These are phyloP conservation scores for mouse (Mus musculus) DNA, from an alignment of 2,113 vertebrate species.

Conservation along the genomic window GRCm39 chr8:84009001-84009500, in stretches of 20 bases:
- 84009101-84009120: neutral
- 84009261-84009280: neutral
- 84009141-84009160: neutral
- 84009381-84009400: neutral
- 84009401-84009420: too few species aligned
- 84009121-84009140: too few species aligned
- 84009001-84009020: too few species aligned
- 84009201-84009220: neutral
- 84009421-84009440: neutral
- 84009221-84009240: neutral
- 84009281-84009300: too few species aligned
- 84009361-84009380: too few species aligned
- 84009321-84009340: neutral
- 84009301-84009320: neutral
- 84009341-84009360: neutral
- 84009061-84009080: neutral
- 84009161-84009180: too few species aligned
- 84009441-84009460: neutral
- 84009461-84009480: neutral
- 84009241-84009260: neutral
- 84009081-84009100: too few species aligned
- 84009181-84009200: neutral
- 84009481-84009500: neutral
- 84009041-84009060: neutral
- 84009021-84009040: too few species aligned